These are phyloP conservation scores for Nudaria mundana DNA, from an alignment of 2,888 invertebrate species.

Conservation along the genomic window DNA sequence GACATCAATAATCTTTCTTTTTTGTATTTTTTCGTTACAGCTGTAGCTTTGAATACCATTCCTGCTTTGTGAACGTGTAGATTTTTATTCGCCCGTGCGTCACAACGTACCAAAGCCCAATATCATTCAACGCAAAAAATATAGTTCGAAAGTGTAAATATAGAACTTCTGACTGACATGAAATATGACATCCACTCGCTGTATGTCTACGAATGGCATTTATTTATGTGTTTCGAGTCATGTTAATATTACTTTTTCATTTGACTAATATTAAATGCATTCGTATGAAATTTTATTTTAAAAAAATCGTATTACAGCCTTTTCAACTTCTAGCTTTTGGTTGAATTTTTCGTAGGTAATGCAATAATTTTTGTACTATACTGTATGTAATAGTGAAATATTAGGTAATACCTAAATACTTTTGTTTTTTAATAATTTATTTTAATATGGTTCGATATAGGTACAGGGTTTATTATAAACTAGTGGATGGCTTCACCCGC, in stretches of 20 bases:
- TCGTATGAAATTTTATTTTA: not conserved
- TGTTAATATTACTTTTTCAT: constrained; percentile 32
- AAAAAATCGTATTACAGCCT: not conserved
- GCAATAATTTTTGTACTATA: too few species aligned
- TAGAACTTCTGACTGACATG: constrained; percentile 25
- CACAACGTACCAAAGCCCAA: constrained; percentile 12
- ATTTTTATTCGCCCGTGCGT: not conserved
- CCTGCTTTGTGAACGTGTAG: constrained; percentile 6
- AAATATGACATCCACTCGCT: constrained; percentile 31
- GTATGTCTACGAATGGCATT: constrained; percentile 18
- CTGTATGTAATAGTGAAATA: too few species aligned
- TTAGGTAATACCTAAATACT: too few species aligned
- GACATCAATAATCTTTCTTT: not conserved
- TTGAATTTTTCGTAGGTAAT: too few species aligned
- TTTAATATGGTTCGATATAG: too few species aligned
- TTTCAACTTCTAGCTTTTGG: not conserved
- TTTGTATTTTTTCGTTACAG: not conserved
- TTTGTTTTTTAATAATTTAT: too few species aligned
- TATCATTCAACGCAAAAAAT: constrained; percentile 17
- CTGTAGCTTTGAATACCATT: not conserved
- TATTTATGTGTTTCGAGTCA: constrained; percentile 29
- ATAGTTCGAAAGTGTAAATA: constrained; percentile 19
- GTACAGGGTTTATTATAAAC: too few species aligned
- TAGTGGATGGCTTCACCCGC: too few species aligned
- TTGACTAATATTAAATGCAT: constrained; percentile 14